Base-by-base conservation (phyloP, 2,113 vertebrate species). In the Morone chrysops region DNA sequence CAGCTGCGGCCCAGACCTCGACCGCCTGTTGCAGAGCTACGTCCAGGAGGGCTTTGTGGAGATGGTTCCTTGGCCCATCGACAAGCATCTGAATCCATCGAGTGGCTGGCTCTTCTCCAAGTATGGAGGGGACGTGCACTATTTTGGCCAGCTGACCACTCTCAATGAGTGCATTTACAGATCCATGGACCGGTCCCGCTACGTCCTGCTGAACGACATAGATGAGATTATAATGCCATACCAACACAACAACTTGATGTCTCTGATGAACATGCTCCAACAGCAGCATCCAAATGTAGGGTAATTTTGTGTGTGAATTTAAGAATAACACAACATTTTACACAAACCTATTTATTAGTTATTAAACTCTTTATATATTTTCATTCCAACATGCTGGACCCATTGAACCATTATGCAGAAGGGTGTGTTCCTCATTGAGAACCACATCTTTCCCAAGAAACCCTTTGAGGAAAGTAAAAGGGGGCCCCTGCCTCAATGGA, bases 181-280 rank as follows among this genome's bases (percentile, higher is more conserved):
- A 73, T 82, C 90, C 65, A 96, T 95, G 94, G 89, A 89, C 36
- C 70, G 70, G 13, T 94, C 94, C 1, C 92, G 79, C 78, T 95
- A 94, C 13, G 75, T 95, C 61, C 80, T 96, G 70, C 78, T 96
- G 57, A 95, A 94, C 65, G 96, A 97, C 83, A 93, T 94, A 3
- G 96, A 96, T 84, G 95, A 96, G 91, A 95, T 96, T 61, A 93
- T 96, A 48, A 90, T 95, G 89, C 95, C 95, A 1, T 92, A 94
- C 85, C 59, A 94, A n/a, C 87, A 95, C 70, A 2, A 62, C 0
- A 18, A 91, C 75, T 90, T 96, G 72, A 89, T 82, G 70, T 67
- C 91, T 36, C 83, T 95, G 82, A 95, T 96, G 94, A 69, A 0
- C 18, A 51, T 17, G 11, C 93, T 96, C 45, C 87, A 90, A 74